A percentile compares a stretch with the other conserved stretches of the same genome.
Conservation (phyloP, 2,888 invertebrate genomes). For the Formica aserva region DNA sequence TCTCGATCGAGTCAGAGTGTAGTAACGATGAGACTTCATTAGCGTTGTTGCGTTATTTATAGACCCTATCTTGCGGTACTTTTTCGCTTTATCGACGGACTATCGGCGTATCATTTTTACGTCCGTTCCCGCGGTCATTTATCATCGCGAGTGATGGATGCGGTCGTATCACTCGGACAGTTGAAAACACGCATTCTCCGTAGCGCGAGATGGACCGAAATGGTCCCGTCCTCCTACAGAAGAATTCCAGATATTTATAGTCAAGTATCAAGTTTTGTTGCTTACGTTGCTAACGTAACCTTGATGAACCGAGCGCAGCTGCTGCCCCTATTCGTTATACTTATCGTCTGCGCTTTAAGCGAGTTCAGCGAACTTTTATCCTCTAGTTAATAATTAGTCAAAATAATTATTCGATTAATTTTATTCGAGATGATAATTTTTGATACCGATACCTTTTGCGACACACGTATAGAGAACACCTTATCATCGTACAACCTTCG, state of each 20-base stretch:
- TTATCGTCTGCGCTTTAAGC: background rate
- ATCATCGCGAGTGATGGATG: conserved; percentile 60
- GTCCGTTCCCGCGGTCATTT: conserved; percentile 39
- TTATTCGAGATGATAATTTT: background rate
- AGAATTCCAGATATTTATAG: conserved; percentile 30
- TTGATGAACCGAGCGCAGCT: conserved; percentile 7
- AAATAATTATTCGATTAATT: background rate
- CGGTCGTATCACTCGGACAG: conserved; percentile 51
- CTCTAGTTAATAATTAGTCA: background rate
- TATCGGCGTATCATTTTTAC: conserved; percentile 51
- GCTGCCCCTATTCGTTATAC: background rate
- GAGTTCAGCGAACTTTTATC: background rate
- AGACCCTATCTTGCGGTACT: conserved; percentile 26
- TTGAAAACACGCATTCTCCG: conserved; percentile 51
- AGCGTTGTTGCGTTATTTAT: conserved; percentile 46
- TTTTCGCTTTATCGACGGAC: conserved; percentile 34
- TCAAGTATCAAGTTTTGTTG: background rate
- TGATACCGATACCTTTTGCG: background rate
- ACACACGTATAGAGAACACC: background rate
- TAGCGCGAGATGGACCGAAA: background rate
- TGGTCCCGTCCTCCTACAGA: background rate
- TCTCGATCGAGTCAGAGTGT: background rate
- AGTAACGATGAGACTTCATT: conserved; percentile 24
- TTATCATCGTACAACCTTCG: conserved; percentile 18
- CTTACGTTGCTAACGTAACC: conserved; percentile 1